Evolutionary conservation across 2,888 invertebrate species (phyloP).

Genomic region (Anagyrus pseudococci): DNA sequence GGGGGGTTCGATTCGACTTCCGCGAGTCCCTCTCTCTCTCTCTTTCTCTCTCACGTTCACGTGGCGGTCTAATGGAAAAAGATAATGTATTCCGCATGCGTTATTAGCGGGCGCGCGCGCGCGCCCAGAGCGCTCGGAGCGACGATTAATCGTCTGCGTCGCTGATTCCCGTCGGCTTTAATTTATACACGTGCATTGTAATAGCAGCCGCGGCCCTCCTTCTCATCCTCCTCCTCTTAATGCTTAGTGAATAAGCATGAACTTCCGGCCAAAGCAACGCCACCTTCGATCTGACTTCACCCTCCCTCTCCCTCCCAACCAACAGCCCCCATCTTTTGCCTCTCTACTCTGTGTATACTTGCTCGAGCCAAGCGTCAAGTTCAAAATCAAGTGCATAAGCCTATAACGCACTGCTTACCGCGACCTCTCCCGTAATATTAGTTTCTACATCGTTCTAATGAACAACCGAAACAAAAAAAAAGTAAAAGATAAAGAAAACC

Average conservation of each 20-base stretch:
- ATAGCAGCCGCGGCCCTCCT: slow-evolving; percentile 45
- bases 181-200: slow-evolving; percentile 57
- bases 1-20: slow-evolving; percentile 14
- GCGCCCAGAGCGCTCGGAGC: slow-evolving; percentile 16
- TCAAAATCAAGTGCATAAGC: no score
- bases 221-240: slow-evolving; percentile 52
- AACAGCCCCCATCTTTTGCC: no score
- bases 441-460: no score
- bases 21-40: no score
- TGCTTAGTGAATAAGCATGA: slow-evolving; percentile 58
- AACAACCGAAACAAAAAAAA: background rate
- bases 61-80: slow-evolving; percentile 55
- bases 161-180: slow-evolving; percentile 57
- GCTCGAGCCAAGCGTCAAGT: no score
- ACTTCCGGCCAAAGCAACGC: slow-evolving; percentile 56
- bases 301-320: no score
- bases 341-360: no score
- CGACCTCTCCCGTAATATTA: no score
- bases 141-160: slow-evolving; percentile 54
- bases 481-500: background rate
- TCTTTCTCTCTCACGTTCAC: slow-evolving; percentile 45
- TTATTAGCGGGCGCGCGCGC: no score
- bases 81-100: slow-evolving; percentile 55
- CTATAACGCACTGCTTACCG: no score
- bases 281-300: slow-evolving; percentile 16